Conservation (phyloP, 2,113 vertebrate genomes). For the Paracanthobrama guichenoti region DNA sequence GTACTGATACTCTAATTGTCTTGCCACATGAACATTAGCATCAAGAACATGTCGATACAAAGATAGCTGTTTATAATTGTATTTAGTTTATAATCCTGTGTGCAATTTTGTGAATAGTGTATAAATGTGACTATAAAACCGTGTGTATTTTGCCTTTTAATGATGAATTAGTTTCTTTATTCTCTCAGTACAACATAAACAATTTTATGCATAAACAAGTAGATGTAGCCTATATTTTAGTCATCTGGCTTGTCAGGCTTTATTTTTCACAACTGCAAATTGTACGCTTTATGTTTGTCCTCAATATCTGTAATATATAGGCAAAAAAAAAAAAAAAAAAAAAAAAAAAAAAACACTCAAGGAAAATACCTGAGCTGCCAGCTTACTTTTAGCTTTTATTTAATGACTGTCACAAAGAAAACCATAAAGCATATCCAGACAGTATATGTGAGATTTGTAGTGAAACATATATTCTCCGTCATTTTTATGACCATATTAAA, state of each 20-base stretch:
- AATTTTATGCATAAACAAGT: slow-evolving; percentile 43
- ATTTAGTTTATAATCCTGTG: slow-evolving; percentile 69
- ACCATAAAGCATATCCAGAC: slow-evolving; percentile 1
- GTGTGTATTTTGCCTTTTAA: slow-evolving; percentile 65
- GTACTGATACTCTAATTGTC: slow-evolving; percentile 4
- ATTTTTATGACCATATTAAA: slow-evolving; percentile 22
- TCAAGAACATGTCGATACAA: slow-evolving; percentile 12
- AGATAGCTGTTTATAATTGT: slow-evolving; percentile 60
- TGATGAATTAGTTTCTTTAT: slow-evolving; percentile 60
- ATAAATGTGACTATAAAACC: slow-evolving; percentile 62
- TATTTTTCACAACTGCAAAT: slow-evolving; percentile 56
- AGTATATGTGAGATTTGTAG: slow-evolving; percentile 18
- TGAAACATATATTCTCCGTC: not conserved
- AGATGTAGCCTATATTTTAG: slow-evolving; percentile 58
- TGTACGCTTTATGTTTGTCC: slow-evolving; percentile 50
- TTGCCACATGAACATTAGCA: not conserved
- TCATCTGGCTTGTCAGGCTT: slow-evolving; percentile 51
- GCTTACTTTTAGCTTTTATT: not conserved
- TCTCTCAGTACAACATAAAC: slow-evolving; percentile 48
- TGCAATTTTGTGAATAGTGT: slow-evolving; percentile 72
- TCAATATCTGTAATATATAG: slow-evolving; percentile 64
- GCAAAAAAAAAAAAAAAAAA: too few relatives aligned
- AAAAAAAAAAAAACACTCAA: slow-evolving; percentile 33
- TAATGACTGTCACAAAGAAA: not conserved
- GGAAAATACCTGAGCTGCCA: not conserved